Evolutionary conservation across 2,113 vertebrate species (phyloP).

Genomic region (Pantherophis guttatus): DNA sequence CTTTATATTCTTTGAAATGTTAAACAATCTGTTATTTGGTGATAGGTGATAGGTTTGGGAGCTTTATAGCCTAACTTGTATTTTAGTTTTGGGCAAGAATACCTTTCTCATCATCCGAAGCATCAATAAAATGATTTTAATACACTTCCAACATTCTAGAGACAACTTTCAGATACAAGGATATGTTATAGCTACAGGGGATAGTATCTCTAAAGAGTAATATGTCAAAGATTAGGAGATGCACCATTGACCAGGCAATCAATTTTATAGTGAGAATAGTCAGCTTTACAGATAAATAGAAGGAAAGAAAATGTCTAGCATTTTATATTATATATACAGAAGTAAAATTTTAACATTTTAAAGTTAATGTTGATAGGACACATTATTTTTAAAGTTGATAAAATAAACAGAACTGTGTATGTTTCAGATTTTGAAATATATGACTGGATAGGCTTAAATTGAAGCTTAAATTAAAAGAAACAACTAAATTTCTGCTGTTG

Average conservation of each 20-base stretch:
- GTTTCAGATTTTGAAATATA: not conserved
- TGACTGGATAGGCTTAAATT: not conserved
- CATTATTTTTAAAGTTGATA: not conserved
- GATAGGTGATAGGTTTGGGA: not conserved
- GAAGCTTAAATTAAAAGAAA: not conserved
- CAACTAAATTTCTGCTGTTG: not conserved
- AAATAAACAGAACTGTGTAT: not conserved
- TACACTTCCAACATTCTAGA: conserved; percentile 14
- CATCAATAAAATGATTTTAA: conserved; percentile 22
- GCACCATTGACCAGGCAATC: not conserved
- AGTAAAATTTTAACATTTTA: not conserved
- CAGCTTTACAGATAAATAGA: conserved; percentile 16
- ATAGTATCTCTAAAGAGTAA: conserved; percentile 9
- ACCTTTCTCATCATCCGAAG: not conserved
- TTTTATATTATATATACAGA: not conserved
- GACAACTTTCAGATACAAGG: not conserved
- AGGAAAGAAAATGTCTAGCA: not conserved
- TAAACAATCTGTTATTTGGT: not conserved
- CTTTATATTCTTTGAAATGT: conserved; percentile 11
- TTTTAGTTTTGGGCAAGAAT: conserved; percentile 8
- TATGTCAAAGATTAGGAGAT: conserved; percentile 18
- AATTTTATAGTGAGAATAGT: conserved; percentile 11
- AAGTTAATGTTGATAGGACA: not conserved
- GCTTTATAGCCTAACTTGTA: conserved; percentile 3
- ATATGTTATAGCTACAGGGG: not conserved